A percentile compares a stretch with the other conserved stretches of the same genome.
Conservation (phyloP, 1,140 invertebrate genomes). For the Platyscapa corneri region DNA sequence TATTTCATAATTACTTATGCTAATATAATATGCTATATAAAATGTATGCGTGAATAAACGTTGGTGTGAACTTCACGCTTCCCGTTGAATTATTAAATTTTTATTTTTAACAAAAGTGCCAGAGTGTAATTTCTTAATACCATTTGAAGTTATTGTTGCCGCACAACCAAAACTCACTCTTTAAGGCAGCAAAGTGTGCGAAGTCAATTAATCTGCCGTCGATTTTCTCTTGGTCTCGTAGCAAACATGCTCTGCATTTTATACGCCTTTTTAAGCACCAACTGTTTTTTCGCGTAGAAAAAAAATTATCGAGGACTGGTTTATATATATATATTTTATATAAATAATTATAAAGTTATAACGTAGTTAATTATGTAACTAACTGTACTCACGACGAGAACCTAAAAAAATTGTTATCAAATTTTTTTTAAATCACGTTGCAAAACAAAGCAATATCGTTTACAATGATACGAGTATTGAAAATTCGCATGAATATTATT, state of each 20-base stretch:
- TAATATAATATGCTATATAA: neutral
- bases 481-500: neutral
- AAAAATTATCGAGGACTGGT: conserved; percentile 17
- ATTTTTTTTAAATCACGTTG: neutral
- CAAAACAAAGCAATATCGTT: neutral
- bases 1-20: neutral
- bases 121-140: neutral
- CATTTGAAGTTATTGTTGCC: neutral
- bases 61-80: neutral
- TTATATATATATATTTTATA: conserved; percentile 18
- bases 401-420: neutral
- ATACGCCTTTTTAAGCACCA: neutral
- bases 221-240: too few relatives aligned
- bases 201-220: too few relatives aligned
- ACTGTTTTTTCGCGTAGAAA: neutral
- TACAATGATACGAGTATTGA: neutral
- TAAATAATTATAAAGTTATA: neutral
- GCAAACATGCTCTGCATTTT: neutral
- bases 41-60: neutral
- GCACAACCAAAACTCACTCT: too few relatives aligned
- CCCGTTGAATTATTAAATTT: neutral
- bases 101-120: neutral
- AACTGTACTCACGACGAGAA: conserved; percentile 23
- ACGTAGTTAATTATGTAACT: conserved; percentile 12
- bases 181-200: too few relatives aligned